Base-by-base conservation (phyloP, 2,888 invertebrate species). In the Eupithecia centaureata region DNA sequence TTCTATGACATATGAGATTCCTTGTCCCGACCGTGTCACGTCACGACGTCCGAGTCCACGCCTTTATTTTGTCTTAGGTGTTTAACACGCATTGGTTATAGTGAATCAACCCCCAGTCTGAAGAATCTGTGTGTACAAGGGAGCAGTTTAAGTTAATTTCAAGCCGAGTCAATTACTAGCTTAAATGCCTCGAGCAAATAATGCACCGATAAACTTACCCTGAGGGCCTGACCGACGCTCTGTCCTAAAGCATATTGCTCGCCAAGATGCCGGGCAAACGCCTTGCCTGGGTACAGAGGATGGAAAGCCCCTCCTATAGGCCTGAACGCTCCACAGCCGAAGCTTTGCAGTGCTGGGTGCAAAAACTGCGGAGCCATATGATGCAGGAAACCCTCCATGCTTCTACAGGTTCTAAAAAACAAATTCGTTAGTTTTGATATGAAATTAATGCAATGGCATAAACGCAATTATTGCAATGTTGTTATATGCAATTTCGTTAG, bases 361-460 rank as follows among this genome's bases (percentile, higher is more conserved):
- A 94, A 83, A 75, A 94, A 93, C 83, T 94, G 94, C 65, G 94
- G 94, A 15, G 93, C 94, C 91, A 94, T 93, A 76, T 94, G 94
- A 76, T 93, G 93, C 67, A 94, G 88, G 79, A 94, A 94, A 15
- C 93, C 93, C 80, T 93, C 94, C 94, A 94, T 94, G 74, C 74
- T 81, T 28, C 57, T n/a, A 33, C 32, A 18, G 13, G 30, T 57
- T 32, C 57, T 57, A 57, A 30, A 30, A 57, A 32, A 57, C 25
- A 52, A 15, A 27, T 47, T 47, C 10, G 2, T 47, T 12, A 12
- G 10, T 47, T 18, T 1, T 22, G 22, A 12, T 22, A 47, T 47
- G 47, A 10, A 47, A 47, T 47, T 12, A 12, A 10, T 47, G 47
- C 5, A 22, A 22, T 22, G 3, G 0, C 22, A 47, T 12, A n/a